These are phyloP conservation scores for Aplidium turbinatum DNA, from an alignment of 23 tunicate genomes.

Conservation along the genomic window DNA sequence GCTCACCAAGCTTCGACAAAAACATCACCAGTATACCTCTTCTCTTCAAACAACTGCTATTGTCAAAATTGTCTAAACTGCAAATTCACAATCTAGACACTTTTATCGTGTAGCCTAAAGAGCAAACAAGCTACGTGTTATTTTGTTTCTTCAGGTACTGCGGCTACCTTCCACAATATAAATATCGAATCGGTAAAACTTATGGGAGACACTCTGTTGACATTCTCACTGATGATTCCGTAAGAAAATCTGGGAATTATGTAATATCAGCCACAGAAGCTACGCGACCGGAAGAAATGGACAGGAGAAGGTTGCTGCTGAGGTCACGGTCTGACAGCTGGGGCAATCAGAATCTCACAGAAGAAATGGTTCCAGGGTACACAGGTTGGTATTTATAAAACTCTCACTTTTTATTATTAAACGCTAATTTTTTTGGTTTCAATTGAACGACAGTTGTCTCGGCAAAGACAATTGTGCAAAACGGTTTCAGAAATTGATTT, in stretches of 20 bases:
- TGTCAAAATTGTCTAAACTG: too few species aligned
- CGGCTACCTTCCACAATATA: constrained; percentile 86
- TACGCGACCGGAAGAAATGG: constrained; percentile 9
- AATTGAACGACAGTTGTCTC: too few species aligned
- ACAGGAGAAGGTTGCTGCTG: constrained; percentile 36
- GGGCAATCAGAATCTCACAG: constrained; percentile 82
- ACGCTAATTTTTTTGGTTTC: too few species aligned
- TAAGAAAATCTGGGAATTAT: constrained; percentile 56
- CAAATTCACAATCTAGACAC: too few species aligned
- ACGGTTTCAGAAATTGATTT: too few species aligned
- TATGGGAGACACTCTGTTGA: constrained; percentile 93
- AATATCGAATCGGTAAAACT: constrained; percentile 91
- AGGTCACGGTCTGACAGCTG: constrained; percentile 55
- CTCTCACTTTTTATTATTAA: too few species aligned
- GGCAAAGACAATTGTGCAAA: too few species aligned
- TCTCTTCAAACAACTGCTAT: too few species aligned
- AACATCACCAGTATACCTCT: too few species aligned
- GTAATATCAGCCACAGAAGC: constrained; percentile 61
- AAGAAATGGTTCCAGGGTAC: constrained; percentile 87
- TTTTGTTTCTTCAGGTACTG: constrained; percentile 56
- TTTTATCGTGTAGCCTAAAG: too few species aligned
- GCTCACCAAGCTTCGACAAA: too few species aligned
- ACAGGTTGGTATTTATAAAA: constrained; percentile 83
- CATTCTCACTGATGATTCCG: constrained; percentile 67
- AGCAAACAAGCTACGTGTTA: too few species aligned